Evolutionary conservation across 2,888 invertebrate genomes (phyloP), one percentile per base, ranked within the genome.

Genomic region (Drosophila mercatorum): DNA sequence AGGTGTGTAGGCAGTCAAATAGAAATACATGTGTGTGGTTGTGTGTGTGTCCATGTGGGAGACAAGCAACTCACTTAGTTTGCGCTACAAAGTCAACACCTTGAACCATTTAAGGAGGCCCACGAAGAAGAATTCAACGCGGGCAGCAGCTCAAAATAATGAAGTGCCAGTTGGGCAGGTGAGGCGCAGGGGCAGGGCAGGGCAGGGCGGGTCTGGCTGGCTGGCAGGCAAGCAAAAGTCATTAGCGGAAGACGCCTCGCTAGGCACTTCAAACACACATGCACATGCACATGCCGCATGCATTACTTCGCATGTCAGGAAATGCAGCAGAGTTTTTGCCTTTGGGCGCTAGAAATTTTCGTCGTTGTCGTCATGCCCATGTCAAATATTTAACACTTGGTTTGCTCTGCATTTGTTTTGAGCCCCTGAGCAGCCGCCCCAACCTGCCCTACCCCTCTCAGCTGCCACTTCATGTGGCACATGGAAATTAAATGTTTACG

Each of bases 401-500:
- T 84, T 84, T 87, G 80, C 70, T 86, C 83, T 83, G 73, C 84
- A 80, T 68, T 75, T 73, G 69, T 75, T 72, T 55, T 36, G 51
- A 17, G 34, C 17, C 51, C 34, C 34, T 10, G 34, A 34, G 34
- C 34, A 12, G 7, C 26, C 12, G 17, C 73, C 76, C 67, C 70
- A 57, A 57, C 68, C 10, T 14, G 22, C 53, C 46, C 61, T 8
- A 34, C 4, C 40, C 43, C 34, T 5, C 28, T 43, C 22, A 22
- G 40, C 57, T 44, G 57, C 44, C 60, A 72, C 70, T 59, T 57
- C 49, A 46, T 62, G 57, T 72, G 74, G 71, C 82, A 82, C 78
- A 83, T 88, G 86, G 80, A 86, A 86, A 86, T 88, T 81, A 85
- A 85, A 86, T 88, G 88, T 88, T 86, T 86, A 86, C 86, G 86